These are phyloP conservation scores for Drosophila neocordata DNA, from an alignment of 1,140 invertebrate species.

Conservation along the genomic window DNA sequence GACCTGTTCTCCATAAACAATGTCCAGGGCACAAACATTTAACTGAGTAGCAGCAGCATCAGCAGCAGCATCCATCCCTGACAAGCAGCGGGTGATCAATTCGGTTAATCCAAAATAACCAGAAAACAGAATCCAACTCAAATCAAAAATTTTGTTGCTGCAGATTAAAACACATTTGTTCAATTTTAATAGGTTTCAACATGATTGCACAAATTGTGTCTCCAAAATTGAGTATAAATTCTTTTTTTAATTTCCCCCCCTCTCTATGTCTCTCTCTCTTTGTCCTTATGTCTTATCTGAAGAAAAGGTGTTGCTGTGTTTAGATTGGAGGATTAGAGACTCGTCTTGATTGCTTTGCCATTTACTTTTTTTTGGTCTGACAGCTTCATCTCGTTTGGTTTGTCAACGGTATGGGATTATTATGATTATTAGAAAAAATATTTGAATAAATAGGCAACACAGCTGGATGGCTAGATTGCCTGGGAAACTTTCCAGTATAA, in stretches of 20 bases:
- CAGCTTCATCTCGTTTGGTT: slow-evolving; percentile 41
- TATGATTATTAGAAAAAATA: slow-evolving; percentile 12
- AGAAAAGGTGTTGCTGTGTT: slow-evolving; percentile 55
- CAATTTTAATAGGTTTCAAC: slow-evolving; percentile 76
- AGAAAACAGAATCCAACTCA: slow-evolving; percentile 56
- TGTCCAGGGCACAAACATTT: slow-evolving; percentile 55
- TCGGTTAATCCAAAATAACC: slow-evolving; percentile 43
- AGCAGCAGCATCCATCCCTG: slow-evolving; percentile 23
- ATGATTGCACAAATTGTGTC: slow-evolving; percentile 60
- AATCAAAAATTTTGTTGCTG: slow-evolving; percentile 69
- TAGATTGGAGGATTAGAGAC: slow-evolving; percentile 54
- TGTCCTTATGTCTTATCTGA: slow-evolving; percentile 28
- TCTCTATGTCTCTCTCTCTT: not conserved
- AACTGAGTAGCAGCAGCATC: slow-evolving; percentile 42
- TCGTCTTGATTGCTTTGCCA: slow-evolving; percentile 52
- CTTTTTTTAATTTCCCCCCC: not conserved
- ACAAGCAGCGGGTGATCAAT: slow-evolving; percentile 64
- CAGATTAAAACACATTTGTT: slow-evolving; percentile 79
- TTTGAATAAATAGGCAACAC: slow-evolving; percentile 11
- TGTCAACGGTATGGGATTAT: slow-evolving; percentile 10
- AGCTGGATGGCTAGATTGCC: slow-evolving; percentile 3
- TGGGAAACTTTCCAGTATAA: not conserved
- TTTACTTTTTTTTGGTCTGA: slow-evolving; percentile 35
- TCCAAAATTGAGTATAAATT: slow-evolving; percentile 9
- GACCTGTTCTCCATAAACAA: slow-evolving; percentile 73